Percentiles rank a stretch among this genome's conserved stretches.
These are phyloP conservation scores for Arge pagana DNA, from an alignment of 2,888 invertebrate species.

Conservation along the genomic window DNA sequence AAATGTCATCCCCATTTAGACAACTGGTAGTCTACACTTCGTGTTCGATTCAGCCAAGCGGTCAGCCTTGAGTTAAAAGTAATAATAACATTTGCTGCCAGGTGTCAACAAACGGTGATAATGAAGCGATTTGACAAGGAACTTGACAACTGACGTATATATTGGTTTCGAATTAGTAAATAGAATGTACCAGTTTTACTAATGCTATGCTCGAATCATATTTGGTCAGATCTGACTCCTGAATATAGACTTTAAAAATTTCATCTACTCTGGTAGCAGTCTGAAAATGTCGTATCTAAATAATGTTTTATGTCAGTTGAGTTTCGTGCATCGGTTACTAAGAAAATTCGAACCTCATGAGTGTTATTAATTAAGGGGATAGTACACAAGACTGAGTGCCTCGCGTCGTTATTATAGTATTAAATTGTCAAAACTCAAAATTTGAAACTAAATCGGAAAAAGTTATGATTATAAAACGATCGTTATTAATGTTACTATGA, in stretches of 20 bases:
- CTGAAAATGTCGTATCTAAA: too few species aligned
- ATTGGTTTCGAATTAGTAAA: too few species aligned
- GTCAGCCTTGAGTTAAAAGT: constrained; percentile 5
- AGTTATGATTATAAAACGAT: constrained; percentile 21
- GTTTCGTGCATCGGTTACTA: constrained; percentile 10
- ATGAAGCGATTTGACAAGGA: background rate
- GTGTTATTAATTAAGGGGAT: constrained; percentile 36
- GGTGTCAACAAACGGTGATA: constrained; percentile 1
- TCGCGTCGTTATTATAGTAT: constrained; percentile 40
- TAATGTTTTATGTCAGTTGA: too few species aligned
- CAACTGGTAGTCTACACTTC: too few species aligned
- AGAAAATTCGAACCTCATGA: constrained; percentile 23
- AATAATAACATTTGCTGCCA: background rate
- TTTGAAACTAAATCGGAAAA: constrained; percentile 12
- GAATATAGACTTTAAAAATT: too few species aligned
- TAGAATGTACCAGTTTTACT: too few species aligned
- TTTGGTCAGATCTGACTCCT: too few species aligned
- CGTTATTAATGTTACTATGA: constrained; percentile 40
- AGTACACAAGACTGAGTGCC: constrained; percentile 50
- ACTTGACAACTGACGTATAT: background rate
- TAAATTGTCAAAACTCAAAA: constrained; percentile 22
- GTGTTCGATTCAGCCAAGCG: constrained; percentile 2
- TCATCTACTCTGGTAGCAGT: too few species aligned
- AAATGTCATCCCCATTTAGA: constrained; percentile 25
- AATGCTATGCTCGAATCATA: too few species aligned